A percentile compares a stretch with the other conserved stretches of the same genome.
These are phyloP conservation scores for Gila robusta DNA, from an alignment of 2,797 vertebrate species.

Conservation along the genomic window DNA sequence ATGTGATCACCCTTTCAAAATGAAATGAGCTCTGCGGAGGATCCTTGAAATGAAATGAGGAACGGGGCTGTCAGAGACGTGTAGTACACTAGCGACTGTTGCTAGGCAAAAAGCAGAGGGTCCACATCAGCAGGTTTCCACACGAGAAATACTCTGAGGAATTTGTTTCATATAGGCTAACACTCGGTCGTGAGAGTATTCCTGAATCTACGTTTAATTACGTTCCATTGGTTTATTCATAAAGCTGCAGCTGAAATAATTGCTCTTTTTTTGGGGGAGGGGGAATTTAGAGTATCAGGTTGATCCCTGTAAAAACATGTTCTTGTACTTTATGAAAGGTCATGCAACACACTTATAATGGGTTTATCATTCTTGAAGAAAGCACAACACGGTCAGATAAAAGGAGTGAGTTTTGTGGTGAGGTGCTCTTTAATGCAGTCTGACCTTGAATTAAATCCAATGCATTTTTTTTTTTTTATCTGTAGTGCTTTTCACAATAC, in stretches of 20 bases:
- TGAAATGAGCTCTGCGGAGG: conserved; percentile 10
- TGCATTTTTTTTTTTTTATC: not conserved
- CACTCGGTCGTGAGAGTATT: not conserved
- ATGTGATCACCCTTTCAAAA: conserved; percentile 19
- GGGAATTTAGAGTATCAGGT: not conserved
- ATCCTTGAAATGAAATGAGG: conserved; percentile 48
- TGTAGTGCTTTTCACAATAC: conserved; percentile 1
- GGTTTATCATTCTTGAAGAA: not conserved
- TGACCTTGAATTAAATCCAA: conserved; percentile 1
- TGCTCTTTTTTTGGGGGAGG: not conserved
- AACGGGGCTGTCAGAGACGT: conserved; percentile 38
- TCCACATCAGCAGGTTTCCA: conserved; percentile 54
- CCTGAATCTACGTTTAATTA: not conserved
- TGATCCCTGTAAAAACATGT: not conserved
- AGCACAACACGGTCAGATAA: not conserved
- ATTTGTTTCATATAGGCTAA: not conserved
- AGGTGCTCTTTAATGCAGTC: not conserved
- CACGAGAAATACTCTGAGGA: not conserved
- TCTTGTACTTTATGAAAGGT: not conserved
- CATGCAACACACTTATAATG: not conserved
- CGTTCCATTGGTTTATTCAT: not conserved
- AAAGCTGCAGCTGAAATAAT: not conserved
- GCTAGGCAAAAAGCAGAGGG: conserved; percentile 61
- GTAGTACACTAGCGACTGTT: conserved; percentile 55
- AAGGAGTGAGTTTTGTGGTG: not conserved